Percentiles rank a stretch among this genome's conserved stretches.
phyloP scores from a whole-genome alignment of 2,113 vertebrate genomes.

The Coreoperca whiteheadi region DNA sequence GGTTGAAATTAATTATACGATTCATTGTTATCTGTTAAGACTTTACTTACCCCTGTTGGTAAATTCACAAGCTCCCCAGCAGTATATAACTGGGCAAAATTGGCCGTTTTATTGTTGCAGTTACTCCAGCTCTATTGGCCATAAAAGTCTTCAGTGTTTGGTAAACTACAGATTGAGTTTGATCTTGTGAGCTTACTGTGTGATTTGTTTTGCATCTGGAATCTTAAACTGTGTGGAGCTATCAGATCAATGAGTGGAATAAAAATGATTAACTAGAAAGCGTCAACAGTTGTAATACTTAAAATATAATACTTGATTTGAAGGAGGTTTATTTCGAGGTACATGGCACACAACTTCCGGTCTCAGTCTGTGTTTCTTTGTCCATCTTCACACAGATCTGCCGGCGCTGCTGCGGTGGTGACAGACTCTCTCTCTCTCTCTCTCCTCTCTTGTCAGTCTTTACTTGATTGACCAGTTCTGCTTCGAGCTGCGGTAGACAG shows the following conservation, averaged over 20 bases:
- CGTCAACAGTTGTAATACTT: too few relatives aligned
- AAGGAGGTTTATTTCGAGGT: slow-evolving; percentile 36
- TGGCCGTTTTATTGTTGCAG: too few relatives aligned
- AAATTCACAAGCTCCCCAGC: neutral
- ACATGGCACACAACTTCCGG: neutral
- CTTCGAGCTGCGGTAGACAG: slow-evolving; percentile 26
- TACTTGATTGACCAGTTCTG: slow-evolving; percentile 24
- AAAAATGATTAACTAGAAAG: too few relatives aligned
- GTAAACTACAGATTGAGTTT: too few relatives aligned
- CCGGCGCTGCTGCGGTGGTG: slow-evolving; percentile 1
- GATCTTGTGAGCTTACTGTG: too few relatives aligned
- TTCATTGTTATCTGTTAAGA: neutral
- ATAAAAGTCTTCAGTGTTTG: too few relatives aligned
- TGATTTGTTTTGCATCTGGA: too few relatives aligned
- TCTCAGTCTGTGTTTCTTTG: neutral
- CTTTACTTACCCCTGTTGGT: neutral
- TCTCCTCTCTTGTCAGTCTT: neutral
- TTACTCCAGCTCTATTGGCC: too few relatives aligned
- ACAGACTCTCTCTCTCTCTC: neutral
- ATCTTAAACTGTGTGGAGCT: too few relatives aligned
- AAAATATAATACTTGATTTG: too few relatives aligned
- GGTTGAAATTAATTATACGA: neutral
- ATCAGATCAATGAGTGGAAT: too few relatives aligned
- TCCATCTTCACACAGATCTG: neutral
- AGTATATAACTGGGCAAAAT: too few relatives aligned